phyloP scores from a whole-genome alignment of 2,888 invertebrate species.

The Pseudanteris insignis region DNA sequence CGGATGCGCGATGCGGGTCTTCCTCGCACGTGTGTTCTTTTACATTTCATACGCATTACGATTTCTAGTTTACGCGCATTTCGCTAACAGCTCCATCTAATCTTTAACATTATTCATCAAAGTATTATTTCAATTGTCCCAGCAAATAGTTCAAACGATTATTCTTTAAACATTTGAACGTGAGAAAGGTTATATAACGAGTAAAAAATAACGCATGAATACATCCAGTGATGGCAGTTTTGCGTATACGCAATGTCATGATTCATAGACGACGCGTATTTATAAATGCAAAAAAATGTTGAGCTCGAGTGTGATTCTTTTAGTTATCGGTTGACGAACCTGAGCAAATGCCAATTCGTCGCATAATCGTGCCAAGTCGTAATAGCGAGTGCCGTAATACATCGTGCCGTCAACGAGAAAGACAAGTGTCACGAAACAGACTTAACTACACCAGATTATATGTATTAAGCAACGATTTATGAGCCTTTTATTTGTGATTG shows the following conservation, averaged over 20 bases:
- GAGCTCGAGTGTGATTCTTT: conserved; percentile 36
- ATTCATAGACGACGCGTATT: conserved; percentile 38
- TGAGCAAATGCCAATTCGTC: conserved; percentile 43
- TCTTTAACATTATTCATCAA: too few relatives aligned
- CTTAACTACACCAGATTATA: conserved; percentile 42
- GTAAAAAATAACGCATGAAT: conserved; percentile 25
- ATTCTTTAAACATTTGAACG: too few relatives aligned
- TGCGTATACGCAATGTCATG: conserved; percentile 23
- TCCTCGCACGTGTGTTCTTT: conserved; percentile 37
- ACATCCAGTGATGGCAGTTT: conserved; percentile 21
- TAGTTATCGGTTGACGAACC: conserved; percentile 46
- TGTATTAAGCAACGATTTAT: conserved; percentile 43
- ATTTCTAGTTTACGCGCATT: too few relatives aligned
- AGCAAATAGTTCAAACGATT: too few relatives aligned
- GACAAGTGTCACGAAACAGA: conserved; percentile 48
- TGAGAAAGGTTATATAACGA: conserved; percentile 17
- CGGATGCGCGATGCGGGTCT: conserved; percentile 45
- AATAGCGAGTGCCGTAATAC: conserved; percentile 46
- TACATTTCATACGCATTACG: background rate
- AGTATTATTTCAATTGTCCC: too few relatives aligned
- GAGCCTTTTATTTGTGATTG: conserved; percentile 39
- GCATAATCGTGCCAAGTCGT: conserved; percentile 46
- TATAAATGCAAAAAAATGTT: conserved; percentile 33
- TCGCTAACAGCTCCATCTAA: too few relatives aligned
- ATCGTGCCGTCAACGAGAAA: conserved; percentile 48